These are phyloP conservation scores for Tonatia bakeri DNA, from an alignment of 2,113 vertebrate species.

Conservation along the genomic window DNA sequence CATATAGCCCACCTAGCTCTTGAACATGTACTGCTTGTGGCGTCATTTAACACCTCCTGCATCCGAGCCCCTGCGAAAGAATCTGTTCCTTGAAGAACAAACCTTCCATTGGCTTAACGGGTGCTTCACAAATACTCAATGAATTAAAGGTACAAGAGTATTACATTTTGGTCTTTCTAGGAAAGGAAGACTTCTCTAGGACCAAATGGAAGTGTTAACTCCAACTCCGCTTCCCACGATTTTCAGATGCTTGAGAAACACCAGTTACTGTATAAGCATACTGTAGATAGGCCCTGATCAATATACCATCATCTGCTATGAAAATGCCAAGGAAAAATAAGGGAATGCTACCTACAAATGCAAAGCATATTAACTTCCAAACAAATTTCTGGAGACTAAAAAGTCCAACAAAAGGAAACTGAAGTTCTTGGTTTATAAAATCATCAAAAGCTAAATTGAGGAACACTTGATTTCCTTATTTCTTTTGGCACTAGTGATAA, in stretches of 20 bases:
- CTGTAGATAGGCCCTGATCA: neutral
- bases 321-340: neutral
- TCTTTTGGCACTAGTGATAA: conserved; percentile 60
- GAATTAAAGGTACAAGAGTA: neutral
- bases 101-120: neutral
- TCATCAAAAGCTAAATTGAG: conserved; percentile 43
- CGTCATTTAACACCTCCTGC: neutral
- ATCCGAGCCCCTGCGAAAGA: neutral
- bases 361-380: neutral
- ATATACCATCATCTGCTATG: neutral
- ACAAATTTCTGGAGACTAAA: neutral
- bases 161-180: neutral
- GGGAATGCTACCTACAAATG: neutral
- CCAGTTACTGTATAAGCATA: neutral
- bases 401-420: conserved; percentile 20
- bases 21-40: rapidly evolving
- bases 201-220: neutral
- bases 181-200: neutral
- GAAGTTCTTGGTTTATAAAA: neutral
- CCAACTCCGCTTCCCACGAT: neutral
- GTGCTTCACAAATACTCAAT: neutral
- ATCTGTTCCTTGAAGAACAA: neutral
- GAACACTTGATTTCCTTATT: conserved; percentile 68
- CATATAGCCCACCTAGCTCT: neutral
- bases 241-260: neutral